Evolutionary conservation across 2,888 invertebrate species (phyloP), one percentile per base, ranked within the genome.

Genomic region (Drosophila fulvimacula): DNA sequence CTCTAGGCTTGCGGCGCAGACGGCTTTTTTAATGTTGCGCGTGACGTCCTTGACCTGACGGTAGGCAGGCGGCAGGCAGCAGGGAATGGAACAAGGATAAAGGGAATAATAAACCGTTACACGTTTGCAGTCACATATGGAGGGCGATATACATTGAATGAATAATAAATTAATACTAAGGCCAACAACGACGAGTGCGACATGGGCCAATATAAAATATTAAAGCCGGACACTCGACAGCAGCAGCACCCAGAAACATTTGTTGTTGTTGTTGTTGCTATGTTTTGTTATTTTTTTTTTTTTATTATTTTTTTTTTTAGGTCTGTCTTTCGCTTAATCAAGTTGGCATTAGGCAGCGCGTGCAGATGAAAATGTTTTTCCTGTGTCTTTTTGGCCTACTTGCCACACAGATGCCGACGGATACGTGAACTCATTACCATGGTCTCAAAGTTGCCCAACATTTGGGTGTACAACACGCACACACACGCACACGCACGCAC

Each of bases 1-100:
- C 90, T 96, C 95, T 52, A 97, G 93, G 19, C 96, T 96, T 48
- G 94, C 93, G 57, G 97, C 97, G 69, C 97, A 97, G 84, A 97
- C 94, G 75, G 97, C 97, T 93, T 97, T 97, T 90, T 96, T 95
- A 89, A 95, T 95, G 91, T 96, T 96, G 84, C 97, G 94, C 83
- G 95, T 95, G 76, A 95, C 94, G 93, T 97, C 96, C 91, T 92
- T 93, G 78, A 93, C 91, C 93, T 93, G 32, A 13, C 30, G 34
- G 34, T 10, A 46, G n/a, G 24, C 44, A 42, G 42, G 3, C 15
- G 21, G 21, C 13, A 42, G 30, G 15, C 52, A 52, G 34, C 15
- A 36, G 24, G 21, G 17, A 48, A 46, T 34, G 62, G 19, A 58
- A 19, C 48, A 56, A 44, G 27, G n/a, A 46, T 17, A 46, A 15